Conservation (phyloP, 1,140 invertebrate species). For the Asbolus verrucosus region DNA sequence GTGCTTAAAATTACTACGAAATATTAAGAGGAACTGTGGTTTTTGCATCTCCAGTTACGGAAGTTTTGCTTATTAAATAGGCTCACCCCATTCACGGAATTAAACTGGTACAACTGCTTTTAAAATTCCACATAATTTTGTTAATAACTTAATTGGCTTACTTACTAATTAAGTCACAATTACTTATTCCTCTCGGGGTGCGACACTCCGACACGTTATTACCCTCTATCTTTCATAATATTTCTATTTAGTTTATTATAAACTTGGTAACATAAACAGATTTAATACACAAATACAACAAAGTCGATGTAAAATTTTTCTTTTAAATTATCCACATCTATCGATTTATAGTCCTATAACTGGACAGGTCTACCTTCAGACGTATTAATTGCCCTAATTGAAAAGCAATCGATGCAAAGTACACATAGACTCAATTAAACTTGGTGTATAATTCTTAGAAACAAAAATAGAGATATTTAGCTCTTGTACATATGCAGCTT, state of each 20-base stretch:
- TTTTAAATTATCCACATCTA: no score
- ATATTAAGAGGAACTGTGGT: slow-evolving; percentile 37
- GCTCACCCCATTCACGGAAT: slow-evolving; percentile 26
- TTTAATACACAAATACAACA: no score
- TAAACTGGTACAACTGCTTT: slow-evolving; percentile 24
- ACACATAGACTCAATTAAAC: background rate
- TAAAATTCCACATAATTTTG: slow-evolving; percentile 30
- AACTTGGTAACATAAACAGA: no score
- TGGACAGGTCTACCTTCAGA: no score
- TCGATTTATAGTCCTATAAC: no score
- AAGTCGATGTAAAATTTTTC: no score
- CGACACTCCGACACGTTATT: no score
- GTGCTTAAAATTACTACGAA: slow-evolving; percentile 31
- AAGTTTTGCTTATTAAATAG: slow-evolving; percentile 36
- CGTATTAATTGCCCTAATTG: no score
- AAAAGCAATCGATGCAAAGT: background rate
- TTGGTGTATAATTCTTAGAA: no score
- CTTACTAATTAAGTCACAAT: slow-evolving; percentile 39
- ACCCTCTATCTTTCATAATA: no score
- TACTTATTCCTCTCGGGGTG: slow-evolving; percentile 13
- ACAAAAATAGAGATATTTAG: no score
- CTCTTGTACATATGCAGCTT: background rate
- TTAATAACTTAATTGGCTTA: slow-evolving; percentile 39
- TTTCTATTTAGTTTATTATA: no score
- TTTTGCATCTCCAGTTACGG: slow-evolving; percentile 21